Evolutionary conservation across 2,797 vertebrate genomes (phyloP).

Genomic region (Muraenolepis orangiensis): DNA sequence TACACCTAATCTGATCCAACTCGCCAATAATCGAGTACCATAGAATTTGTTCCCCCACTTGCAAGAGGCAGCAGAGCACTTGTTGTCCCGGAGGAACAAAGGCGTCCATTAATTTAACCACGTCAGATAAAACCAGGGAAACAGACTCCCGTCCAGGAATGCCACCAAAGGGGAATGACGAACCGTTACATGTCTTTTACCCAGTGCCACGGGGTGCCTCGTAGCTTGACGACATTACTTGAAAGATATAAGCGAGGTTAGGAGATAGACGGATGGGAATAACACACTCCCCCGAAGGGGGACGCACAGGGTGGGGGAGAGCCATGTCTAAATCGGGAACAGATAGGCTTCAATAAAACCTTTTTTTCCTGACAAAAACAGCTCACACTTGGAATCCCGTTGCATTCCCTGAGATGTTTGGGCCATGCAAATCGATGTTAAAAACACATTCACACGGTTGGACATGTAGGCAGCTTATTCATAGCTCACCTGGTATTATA

Average conservation of each 20-base stretch:
- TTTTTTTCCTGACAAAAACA: slow-evolving; percentile 47
- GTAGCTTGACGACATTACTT: background rate
- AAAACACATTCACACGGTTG: too few relatives aligned
- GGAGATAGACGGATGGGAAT: slow-evolving; percentile 11
- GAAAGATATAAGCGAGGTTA: slow-evolving; percentile 24
- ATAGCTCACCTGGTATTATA: too few relatives aligned
- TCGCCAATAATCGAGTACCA: slow-evolving; percentile 35
- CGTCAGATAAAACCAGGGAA: background rate
- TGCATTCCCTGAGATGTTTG: slow-evolving; percentile 9
- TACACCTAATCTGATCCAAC: slow-evolving; percentile 59
- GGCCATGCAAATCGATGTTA: slow-evolving; percentile 15
- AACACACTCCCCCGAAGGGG: slow-evolving; percentile 31
- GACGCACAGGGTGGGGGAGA: background rate
- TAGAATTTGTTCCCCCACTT: slow-evolving; percentile 42
- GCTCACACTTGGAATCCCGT: slow-evolving; percentile 30
- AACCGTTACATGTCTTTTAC: background rate
- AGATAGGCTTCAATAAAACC: slow-evolving; percentile 26
- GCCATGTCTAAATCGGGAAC: slow-evolving; percentile 17
- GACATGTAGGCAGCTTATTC: too few relatives aligned
- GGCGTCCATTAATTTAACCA: slow-evolving; percentile 7
- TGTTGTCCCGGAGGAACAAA: background rate
- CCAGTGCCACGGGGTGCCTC: background rate
- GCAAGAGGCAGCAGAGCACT: slow-evolving; percentile 26
- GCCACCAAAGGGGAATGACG: background rate
- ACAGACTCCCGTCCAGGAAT: background rate